A percentile compares a stretch with the other conserved stretches of the same genome.
These are phyloP conservation scores for Macroglossus sobrinus DNA, from an alignment of 2,113 vertebrate genomes.

Conservation along the genomic window DNA sequence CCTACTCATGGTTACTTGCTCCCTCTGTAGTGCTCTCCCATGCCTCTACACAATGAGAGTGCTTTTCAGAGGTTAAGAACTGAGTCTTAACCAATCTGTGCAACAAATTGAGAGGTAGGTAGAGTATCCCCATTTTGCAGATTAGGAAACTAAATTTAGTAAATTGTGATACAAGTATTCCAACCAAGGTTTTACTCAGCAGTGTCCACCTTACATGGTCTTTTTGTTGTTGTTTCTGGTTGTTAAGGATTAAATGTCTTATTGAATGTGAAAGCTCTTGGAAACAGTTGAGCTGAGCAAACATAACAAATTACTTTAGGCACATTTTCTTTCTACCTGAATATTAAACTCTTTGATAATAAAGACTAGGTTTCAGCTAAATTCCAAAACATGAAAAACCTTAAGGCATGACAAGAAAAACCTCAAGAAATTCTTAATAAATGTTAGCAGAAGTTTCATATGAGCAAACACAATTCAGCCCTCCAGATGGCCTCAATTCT, in stretches of 20 bases:
- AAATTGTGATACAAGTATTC: too few relatives aligned
- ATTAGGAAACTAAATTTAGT: neutral
- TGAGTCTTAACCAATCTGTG: neutral
- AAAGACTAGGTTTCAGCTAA: neutral
- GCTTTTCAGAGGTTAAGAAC: neutral
- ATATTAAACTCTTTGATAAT: neutral
- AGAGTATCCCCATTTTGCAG: neutral
- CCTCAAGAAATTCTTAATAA: neutral
- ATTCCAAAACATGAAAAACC: neutral
- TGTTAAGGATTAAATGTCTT: neutral
- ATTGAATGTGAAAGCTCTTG: neutral
- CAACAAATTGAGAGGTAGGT: neutral
- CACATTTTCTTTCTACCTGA: neutral
- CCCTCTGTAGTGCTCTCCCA: too few relatives aligned
- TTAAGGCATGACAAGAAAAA: neutral
- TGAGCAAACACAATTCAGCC: neutral
- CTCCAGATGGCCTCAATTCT: neutral
- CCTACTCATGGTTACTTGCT: too few relatives aligned
- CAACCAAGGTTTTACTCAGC: neutral
- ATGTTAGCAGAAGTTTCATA: neutral
- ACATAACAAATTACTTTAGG: neutral
- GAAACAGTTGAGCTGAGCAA: neutral
- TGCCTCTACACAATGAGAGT: neutral
- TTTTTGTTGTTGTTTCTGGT: neutral
- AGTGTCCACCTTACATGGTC: neutral